Conservation (phyloP, 2,888 invertebrate species). For the Drosophila austrosaltans region DNA sequence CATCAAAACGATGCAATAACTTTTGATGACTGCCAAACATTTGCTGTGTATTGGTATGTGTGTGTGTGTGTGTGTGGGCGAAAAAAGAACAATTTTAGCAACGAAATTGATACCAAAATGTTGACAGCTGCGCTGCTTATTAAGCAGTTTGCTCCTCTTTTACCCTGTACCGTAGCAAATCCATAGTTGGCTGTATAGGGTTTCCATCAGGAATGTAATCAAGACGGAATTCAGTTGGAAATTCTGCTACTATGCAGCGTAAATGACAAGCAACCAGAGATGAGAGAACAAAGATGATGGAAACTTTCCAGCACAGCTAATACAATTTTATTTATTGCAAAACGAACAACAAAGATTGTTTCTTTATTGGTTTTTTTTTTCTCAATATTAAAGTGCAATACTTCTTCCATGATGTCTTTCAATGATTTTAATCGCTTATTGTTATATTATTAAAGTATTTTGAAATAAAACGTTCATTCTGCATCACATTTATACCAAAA, state of each 20-base stretch:
- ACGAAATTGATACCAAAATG: constrained; percentile 45
- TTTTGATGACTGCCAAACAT: constrained; percentile 58
- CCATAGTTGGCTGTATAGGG: not conserved
- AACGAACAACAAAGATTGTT: not conserved
- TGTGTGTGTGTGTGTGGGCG: not conserved
- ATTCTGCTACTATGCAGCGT: not conserved
- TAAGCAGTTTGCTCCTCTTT: constrained; percentile 60
- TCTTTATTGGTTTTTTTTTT: too few relatives aligned
- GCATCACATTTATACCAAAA: too few relatives aligned
- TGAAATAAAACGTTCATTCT: too few relatives aligned
- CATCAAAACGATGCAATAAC: constrained; percentile 52
- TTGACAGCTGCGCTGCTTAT: constrained; percentile 72
- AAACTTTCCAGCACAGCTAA: not conserved
- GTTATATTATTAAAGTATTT: too few relatives aligned
- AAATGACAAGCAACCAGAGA: not conserved
- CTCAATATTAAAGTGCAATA: too few relatives aligned
- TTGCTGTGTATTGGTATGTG: constrained; percentile 20
- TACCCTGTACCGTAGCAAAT: not conserved
- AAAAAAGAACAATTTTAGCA: constrained; percentile 20
- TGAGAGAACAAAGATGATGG: constrained; percentile 1
- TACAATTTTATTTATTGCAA: not conserved
- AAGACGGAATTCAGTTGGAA: constrained; percentile 1
- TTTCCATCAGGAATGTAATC: constrained; percentile 3
- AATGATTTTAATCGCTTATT: too few relatives aligned
- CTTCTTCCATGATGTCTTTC: too few relatives aligned